These are phyloP conservation scores for Labeo rohita DNA, from an alignment of 2,113 vertebrate genomes.

Conservation along the genomic window DNA sequence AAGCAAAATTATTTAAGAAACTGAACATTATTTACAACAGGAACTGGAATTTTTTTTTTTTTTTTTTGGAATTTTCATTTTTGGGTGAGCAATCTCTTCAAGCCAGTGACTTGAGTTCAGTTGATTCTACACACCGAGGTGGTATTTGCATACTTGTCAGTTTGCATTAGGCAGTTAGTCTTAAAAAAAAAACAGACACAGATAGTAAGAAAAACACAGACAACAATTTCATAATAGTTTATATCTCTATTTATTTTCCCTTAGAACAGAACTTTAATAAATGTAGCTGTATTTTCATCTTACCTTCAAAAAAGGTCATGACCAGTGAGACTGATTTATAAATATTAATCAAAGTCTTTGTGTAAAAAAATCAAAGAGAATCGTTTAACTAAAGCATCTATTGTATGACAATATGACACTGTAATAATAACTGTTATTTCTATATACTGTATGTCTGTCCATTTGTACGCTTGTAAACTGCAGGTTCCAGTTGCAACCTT, in stretches of 20 bases:
- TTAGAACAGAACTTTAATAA: conserved; percentile 83
- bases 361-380: conserved; percentile 77
- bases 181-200: conserved; percentile 44
- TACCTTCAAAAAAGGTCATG: conserved; percentile 80
- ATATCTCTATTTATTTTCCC: conserved; percentile 81
- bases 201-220: conserved; percentile 45
- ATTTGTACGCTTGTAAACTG: conserved; percentile 56
- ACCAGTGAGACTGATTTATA: conserved; percentile 78
- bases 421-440: conserved; percentile 69
- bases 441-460: conserved; percentile 68
- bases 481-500: conserved; percentile 26
- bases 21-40: no score
- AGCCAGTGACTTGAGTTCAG: background rate
- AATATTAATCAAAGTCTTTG: conserved; percentile 80
- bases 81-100: background rate
- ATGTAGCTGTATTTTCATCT: conserved; percentile 73
- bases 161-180: background rate
- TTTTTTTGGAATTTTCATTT: no score
- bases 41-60: no score
- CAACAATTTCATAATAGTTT: conserved; percentile 70
- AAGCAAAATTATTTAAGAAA: no score
- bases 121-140: background rate
- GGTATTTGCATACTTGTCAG: background rate
- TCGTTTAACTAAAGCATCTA: conserved; percentile 80
- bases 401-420: conserved; percentile 80